Evolutionary conservation across 2,113 vertebrate genomes (phyloP).

Genomic region (Rhinopomastus cyanomelas): DNA sequence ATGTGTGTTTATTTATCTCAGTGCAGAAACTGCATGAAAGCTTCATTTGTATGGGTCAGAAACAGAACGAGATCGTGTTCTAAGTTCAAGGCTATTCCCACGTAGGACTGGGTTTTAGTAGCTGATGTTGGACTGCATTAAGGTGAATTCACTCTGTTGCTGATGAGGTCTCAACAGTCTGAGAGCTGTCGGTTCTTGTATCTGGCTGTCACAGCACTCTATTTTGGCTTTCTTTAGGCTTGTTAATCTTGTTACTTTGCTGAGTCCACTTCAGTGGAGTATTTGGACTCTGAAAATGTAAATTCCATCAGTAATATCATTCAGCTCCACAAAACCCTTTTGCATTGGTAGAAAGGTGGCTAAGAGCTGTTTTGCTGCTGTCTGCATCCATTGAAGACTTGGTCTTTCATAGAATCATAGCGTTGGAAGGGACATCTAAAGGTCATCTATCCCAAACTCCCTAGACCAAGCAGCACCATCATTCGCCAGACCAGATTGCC

Average conservation of each 20-base stretch:
- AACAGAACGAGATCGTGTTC: neutral
- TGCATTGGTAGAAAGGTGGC: neutral
- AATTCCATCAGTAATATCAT: neutral
- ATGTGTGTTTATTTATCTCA: neutral
- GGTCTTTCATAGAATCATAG: neutral
- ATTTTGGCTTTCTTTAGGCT: neutral
- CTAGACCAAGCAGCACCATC: no score
- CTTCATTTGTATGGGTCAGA: slow-evolving; percentile 20
- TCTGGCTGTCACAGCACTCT: neutral
- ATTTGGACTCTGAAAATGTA: neutral
- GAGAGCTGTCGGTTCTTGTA: neutral
- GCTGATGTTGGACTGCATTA: neutral
- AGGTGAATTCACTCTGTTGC: neutral
- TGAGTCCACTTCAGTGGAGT: neutral
- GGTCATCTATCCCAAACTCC: no score
- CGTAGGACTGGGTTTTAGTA: neutral
- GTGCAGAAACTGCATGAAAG: neutral
- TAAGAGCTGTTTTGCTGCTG: neutral
- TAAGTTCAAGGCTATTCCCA: neutral
- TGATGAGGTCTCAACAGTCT: neutral
- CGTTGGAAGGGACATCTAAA: no score
- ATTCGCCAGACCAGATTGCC: no score
- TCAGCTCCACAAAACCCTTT: neutral
- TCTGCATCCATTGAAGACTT: neutral
- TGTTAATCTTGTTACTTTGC: neutral